Evolutionary conservation across 2,888 invertebrate genomes (phyloP).

Genomic region (Neoaliturus tenellus): DNA sequence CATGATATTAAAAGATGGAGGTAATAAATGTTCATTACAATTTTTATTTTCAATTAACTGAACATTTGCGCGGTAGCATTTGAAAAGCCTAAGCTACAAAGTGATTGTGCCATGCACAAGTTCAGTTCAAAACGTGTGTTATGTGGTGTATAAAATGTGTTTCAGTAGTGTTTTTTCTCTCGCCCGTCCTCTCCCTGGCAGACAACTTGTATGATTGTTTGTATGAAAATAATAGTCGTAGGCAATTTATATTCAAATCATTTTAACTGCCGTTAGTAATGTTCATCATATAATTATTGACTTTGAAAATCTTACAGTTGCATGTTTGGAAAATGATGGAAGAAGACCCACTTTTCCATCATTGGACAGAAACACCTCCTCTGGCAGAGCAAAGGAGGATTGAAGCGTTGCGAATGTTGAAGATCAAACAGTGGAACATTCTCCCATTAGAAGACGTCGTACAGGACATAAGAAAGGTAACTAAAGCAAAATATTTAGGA

Average conservation of each 20-base stretch:
- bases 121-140: no score
- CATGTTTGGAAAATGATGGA: constrained; percentile 75
- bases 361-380: constrained; percentile 73
- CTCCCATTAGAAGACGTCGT: constrained; percentile 75
- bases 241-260: constrained; percentile 2
- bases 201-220: not conserved
- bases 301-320: not conserved
- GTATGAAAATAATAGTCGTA: not conserved
- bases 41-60: no score
- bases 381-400: constrained; percentile 77
- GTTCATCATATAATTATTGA: not conserved
- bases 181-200: not conserved
- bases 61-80: no score
- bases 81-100: no score
- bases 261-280: not conserved
- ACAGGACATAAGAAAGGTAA: constrained; percentile 67
- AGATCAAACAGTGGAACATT: constrained; percentile 80
- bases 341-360: constrained; percentile 77
- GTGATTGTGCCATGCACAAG: no score
- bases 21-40: no score
- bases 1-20: no score
- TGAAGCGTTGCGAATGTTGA: constrained; percentile 78
- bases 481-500: no score
- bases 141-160: no score
- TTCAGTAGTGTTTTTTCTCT: not conserved